A percentile compares a stretch with the other conserved stretches of the same genome.
These are phyloP conservation scores for Dasysyrphus tricinctus DNA, from an alignment of 2,888 invertebrate genomes.

Conservation along the genomic window DNA sequence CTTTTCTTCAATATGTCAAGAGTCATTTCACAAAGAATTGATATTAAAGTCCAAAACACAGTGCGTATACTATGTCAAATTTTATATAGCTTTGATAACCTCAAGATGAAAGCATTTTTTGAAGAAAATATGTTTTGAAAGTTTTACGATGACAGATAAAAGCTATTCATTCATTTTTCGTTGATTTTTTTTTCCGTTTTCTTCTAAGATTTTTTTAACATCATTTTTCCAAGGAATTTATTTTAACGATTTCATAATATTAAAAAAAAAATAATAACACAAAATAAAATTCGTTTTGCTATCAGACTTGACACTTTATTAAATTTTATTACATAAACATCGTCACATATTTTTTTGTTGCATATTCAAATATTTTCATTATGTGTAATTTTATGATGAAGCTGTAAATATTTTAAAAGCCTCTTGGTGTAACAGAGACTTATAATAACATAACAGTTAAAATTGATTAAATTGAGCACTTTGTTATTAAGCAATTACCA, in stretches of 20 bases:
- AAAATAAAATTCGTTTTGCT: neutral
- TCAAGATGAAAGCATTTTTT: neutral
- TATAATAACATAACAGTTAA: neutral
- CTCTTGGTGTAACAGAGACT: neutral
- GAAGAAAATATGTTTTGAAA: neutral
- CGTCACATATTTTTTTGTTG: neutral
- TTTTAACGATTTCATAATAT: too few species aligned
- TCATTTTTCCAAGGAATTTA: neutral
- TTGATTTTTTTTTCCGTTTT: neutral
- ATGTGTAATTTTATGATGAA: neutral
- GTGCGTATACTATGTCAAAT: neutral
- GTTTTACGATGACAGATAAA: neutral
- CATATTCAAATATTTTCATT: neutral
- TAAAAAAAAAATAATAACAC: neutral
- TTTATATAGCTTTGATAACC: neutral
- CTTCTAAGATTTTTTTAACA: neutral
- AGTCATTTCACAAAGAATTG: too few species aligned
- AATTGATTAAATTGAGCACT: neutral
- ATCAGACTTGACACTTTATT: neutral
- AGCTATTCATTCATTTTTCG: neutral
- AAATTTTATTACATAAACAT: neutral
- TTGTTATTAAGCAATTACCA: neutral
- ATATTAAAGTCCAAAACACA: neutral
- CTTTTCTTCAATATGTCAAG: too few species aligned
- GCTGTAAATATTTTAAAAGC: neutral